phyloP scores from a whole-genome alignment of 2,888 invertebrate species.

The Latheticus oryzae region DNA sequence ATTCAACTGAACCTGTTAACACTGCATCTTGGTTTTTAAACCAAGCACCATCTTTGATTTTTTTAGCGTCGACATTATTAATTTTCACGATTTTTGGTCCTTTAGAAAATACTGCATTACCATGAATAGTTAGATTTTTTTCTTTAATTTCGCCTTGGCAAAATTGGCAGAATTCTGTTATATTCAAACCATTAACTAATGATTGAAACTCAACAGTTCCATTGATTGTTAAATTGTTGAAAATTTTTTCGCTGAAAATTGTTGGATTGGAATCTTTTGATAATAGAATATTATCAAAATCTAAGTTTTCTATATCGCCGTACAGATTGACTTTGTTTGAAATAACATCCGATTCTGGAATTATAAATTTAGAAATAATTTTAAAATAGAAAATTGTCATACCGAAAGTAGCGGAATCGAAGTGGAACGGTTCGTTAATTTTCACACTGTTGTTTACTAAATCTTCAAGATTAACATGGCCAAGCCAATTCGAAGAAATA shows the following conservation, averaged over 20 bases:
- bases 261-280: constrained; percentile 47
- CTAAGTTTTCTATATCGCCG: constrained; percentile 62
- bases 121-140: constrained; percentile 58
- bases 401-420: constrained; percentile 65
- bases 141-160: constrained; percentile 50
- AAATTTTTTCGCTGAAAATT: constrained; percentile 54
- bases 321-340: constrained; percentile 51
- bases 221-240: constrained; percentile 54
- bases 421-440: constrained; percentile 60
- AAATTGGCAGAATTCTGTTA: constrained; percentile 59
- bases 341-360: constrained; percentile 51
- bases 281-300: constrained; percentile 65
- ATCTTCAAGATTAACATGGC: constrained; percentile 59
- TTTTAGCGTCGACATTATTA: constrained; percentile 60
- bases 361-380: constrained; percentile 13
- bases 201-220: constrained; percentile 58
- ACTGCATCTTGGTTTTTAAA: constrained; percentile 62
- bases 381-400: constrained; percentile 42
- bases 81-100: constrained; percentile 65
- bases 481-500: constrained; percentile 62
- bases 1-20: constrained; percentile 54
- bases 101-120: constrained; percentile 63
- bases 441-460: constrained; percentile 62
- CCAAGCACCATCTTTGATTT: constrained; percentile 66
- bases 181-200: constrained; percentile 57